These are phyloP conservation scores for Heliornis fulica DNA, from an alignment of 2,113 vertebrate genomes.

Conservation along the genomic window DNA sequence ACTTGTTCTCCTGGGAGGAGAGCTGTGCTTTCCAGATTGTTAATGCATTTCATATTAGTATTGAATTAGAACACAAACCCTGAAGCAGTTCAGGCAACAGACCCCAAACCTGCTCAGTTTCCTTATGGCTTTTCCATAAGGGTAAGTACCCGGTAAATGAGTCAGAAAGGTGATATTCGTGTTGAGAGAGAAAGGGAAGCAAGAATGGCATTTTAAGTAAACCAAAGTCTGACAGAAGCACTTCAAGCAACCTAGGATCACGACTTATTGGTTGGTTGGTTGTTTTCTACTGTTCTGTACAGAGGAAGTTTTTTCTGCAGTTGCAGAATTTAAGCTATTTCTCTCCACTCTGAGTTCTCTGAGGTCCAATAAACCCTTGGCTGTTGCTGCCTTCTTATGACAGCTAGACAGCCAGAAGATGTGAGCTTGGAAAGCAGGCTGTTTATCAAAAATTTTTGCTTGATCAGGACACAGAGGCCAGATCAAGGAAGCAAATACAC, in stretches of 20 bases:
- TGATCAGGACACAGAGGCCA: background rate
- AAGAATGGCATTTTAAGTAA: background rate
- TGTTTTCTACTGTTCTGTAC: background rate
- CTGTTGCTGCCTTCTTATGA: background rate
- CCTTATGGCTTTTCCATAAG: background rate
- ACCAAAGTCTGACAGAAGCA: background rate
- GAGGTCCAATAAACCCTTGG: background rate
- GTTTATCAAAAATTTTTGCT: background rate
- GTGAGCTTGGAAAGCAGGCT: background rate
- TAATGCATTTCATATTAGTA: background rate
- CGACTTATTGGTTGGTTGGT: background rate
- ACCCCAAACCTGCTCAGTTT: background rate
- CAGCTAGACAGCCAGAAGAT: background rate
- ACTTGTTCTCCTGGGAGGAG: background rate
- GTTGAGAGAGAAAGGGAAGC: background rate
- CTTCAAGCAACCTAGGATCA: background rate
- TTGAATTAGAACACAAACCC: background rate
- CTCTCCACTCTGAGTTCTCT: background rate
- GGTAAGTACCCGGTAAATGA: background rate
- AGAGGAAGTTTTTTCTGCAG: background rate
- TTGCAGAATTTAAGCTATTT: background rate
- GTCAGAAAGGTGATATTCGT: background rate
- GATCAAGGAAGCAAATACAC: background rate
- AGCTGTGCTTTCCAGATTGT: background rate
- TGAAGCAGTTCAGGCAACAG: background rate